A percentile compares a stretch with the other conserved stretches of the same genome.
Conservation (phyloP, 2,113 vertebrate genomes). For the Elaphurus davidianus region DNA sequence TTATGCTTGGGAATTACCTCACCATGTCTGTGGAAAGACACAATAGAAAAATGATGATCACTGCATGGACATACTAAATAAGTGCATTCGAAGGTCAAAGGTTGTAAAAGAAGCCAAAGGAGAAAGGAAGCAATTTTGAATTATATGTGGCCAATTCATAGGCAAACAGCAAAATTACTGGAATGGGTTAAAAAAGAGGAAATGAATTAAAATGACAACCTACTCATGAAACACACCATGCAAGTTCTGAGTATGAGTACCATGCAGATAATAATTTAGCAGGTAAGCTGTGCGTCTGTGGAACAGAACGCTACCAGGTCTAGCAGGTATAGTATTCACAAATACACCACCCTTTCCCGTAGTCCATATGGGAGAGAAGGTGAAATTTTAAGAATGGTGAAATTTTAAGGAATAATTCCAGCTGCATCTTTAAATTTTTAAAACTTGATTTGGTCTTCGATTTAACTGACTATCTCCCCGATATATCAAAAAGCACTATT, state of each 20-base stretch:
- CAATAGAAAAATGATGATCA: not conserved
- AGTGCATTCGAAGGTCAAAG: not conserved
- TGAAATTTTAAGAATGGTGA: not conserved
- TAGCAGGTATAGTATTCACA: not conserved
- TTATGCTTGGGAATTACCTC: not conserved
- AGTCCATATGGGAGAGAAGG: not conserved
- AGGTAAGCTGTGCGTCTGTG: not conserved
- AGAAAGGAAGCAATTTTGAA: not conserved
- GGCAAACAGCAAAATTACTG: not conserved
- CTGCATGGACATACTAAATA: not conserved
- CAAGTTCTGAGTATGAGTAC: not conserved
- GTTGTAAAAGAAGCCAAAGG: not conserved
- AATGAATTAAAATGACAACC: not conserved
- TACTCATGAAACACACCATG: not conserved
- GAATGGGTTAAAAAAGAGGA: not conserved
- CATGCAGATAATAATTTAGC: not conserved
- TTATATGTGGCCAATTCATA: not conserved
- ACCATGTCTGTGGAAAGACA: not conserved
- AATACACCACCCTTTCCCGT: not conserved
- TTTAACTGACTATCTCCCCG: not conserved
- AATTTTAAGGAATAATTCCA: not conserved
- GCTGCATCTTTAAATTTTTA: not conserved
- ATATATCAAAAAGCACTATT: not conserved
- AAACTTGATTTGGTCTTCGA: not conserved
- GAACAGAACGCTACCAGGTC: not conserved